Conservation (phyloP, 2,797 vertebrate genomes). For the Mastacembelus armatus region DNA sequence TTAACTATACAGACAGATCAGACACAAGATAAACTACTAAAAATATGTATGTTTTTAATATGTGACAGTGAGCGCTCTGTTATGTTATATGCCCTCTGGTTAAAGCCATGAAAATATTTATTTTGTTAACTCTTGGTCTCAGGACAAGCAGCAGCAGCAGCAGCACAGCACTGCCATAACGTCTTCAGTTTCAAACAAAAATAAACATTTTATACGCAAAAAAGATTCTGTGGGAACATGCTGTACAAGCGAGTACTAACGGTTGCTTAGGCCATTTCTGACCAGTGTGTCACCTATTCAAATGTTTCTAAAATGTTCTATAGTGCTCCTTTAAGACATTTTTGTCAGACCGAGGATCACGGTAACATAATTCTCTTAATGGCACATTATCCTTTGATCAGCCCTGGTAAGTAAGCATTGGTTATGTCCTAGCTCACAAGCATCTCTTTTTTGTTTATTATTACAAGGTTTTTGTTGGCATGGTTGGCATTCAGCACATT, state of each 20-base stretch:
- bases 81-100: background rate
- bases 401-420: slow-evolving; percentile 54
- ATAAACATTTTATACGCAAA: background rate
- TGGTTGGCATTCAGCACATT: slow-evolving; percentile 82
- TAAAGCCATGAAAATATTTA: background rate
- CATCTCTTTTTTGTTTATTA: slow-evolving; percentile 74
- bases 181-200: background rate
- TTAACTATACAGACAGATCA: slow-evolving; percentile 8
- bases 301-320: slow-evolving; percentile 40
- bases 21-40: background rate
- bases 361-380: slow-evolving; percentile 64
- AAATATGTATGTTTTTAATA: background rate
- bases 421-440: slow-evolving; percentile 57
- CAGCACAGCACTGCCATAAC: background rate
- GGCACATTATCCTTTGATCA: slow-evolving; percentile 63
- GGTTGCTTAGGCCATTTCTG: slow-evolving; percentile 24
- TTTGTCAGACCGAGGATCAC: slow-evolving; percentile 50
- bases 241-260: background rate
- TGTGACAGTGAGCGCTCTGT: background rate
- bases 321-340: slow-evolving; percentile 46
- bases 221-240: slow-evolving; percentile 4
- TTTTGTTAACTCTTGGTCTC: too few species aligned
- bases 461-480: slow-evolving; percentile 74
- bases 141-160: too few species aligned
- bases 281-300: slow-evolving; percentile 16